phyloP scores from a whole-genome alignment of 1,140 invertebrate species.

The Achroia grisella region DNA sequence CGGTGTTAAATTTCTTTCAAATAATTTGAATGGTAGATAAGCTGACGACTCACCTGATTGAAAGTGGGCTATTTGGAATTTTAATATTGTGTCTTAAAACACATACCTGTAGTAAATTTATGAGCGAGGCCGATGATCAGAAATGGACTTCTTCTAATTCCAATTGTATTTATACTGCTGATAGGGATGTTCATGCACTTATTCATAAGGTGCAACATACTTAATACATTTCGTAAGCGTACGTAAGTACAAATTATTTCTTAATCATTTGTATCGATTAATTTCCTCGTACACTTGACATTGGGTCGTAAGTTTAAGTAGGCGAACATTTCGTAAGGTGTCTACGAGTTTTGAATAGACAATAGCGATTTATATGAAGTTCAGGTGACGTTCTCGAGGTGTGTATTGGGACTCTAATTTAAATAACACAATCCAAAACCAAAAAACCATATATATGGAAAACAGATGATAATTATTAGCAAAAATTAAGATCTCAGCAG shows the following conservation, averaged over 20 bases:
- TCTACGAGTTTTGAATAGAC: constrained; percentile 3
- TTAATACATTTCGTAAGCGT: neutral
- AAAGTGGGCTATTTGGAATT: too few species aligned
- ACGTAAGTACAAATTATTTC: neutral
- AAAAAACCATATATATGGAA: too few species aligned
- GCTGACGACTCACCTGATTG: too few species aligned
- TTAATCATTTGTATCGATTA: constrained; percentile 4
- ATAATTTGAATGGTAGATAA: too few species aligned
- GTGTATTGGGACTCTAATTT: neutral
- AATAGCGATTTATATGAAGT: constrained; percentile 9
- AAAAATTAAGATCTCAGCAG: too few species aligned
- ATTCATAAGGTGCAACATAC: neutral
- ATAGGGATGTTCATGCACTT: neutral
- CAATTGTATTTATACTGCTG: too few species aligned
- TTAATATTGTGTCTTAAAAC: too few species aligned
- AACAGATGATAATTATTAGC: too few species aligned
- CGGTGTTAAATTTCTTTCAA: too few species aligned
- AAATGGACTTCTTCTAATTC: too few species aligned
- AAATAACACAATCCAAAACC: too few species aligned
- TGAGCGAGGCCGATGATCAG: too few species aligned
- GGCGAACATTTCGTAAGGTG: constrained; percentile 34
- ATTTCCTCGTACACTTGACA: constrained; percentile 50
- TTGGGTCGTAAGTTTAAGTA: constrained; percentile 13
- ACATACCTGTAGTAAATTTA: neutral
- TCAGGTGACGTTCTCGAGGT: neutral